phyloP scores from a whole-genome alignment of 2,888 invertebrate genomes.

The Eupithecia subumbrata region DNA sequence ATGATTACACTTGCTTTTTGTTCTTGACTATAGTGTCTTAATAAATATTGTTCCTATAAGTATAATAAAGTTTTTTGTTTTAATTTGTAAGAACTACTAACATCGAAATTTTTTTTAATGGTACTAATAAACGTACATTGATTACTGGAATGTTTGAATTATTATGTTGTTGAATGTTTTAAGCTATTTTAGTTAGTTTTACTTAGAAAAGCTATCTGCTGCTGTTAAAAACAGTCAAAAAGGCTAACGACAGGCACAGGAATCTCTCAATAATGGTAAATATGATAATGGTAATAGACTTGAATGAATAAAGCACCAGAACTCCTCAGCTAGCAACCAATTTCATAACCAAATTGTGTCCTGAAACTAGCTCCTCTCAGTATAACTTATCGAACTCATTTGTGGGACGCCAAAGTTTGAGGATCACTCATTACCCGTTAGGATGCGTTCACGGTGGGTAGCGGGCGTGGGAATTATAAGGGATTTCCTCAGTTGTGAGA shows the following conservation, averaged over 20 bases:
- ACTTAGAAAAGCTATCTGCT: neutral
- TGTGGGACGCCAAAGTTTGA: neutral
- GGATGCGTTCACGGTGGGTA: neutral
- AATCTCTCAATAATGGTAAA: neutral
- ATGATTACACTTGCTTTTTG: neutral
- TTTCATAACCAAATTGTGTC: neutral
- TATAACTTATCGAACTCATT: neutral
- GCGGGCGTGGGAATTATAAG: neutral
- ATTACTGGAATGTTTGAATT: neutral
- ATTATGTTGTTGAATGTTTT: neutral
- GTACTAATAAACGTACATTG: neutral
- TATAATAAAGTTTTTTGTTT: no score
- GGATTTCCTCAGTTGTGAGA: neutral
- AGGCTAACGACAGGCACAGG: neutral
- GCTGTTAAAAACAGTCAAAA: neutral
- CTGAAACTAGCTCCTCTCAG: neutral
- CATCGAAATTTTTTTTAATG: neutral
- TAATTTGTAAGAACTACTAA: no score
- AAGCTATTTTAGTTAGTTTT: neutral
- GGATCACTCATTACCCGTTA: neutral
- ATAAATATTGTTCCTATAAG: no score
- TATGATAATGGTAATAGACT: neutral
- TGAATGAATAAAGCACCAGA: neutral
- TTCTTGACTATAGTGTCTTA: neutral
- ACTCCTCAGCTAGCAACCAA: neutral